Evolutionary conservation across 2,113 vertebrate genomes (phyloP).

Genomic region (Ranitomeya variabilis): DNA sequence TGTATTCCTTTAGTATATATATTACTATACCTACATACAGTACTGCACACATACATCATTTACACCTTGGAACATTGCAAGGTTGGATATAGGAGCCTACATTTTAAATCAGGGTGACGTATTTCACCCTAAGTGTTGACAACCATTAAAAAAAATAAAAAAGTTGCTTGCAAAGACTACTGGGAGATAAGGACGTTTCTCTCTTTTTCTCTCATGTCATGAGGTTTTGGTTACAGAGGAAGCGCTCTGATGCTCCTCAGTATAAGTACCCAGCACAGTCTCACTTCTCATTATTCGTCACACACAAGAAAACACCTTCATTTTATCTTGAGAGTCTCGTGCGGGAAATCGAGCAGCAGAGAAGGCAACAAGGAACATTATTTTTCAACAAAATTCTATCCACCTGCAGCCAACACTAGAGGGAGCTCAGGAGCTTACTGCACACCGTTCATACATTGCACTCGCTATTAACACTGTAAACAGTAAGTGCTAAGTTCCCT

Average conservation of each 20-base stretch:
- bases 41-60: too few relatives aligned
- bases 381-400: too few relatives aligned
- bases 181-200: not conserved
- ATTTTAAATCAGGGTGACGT: not conserved
- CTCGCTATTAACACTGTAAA: too few relatives aligned
- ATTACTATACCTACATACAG: too few relatives aligned
- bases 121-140: not conserved
- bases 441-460: too few relatives aligned
- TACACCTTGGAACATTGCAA: too few relatives aligned
- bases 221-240: slow-evolving; percentile 24
- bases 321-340: not conserved
- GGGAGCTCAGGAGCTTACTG: too few relatives aligned
- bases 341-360: not conserved
- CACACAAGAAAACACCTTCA: not conserved
- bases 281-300: not conserved
- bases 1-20: too few relatives aligned
- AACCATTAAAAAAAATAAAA: not conserved
- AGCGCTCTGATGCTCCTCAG: not conserved
- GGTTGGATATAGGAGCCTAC: too few relatives aligned
- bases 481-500: too few relatives aligned
- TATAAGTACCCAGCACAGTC: not conserved
- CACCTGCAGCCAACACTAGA: too few relatives aligned
- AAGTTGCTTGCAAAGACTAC: not conserved
- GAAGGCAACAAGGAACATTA: not conserved
- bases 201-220: not conserved